Evolutionary conservation across 2,888 invertebrate species (phyloP).

Genomic region (Protonemura montana): DNA sequence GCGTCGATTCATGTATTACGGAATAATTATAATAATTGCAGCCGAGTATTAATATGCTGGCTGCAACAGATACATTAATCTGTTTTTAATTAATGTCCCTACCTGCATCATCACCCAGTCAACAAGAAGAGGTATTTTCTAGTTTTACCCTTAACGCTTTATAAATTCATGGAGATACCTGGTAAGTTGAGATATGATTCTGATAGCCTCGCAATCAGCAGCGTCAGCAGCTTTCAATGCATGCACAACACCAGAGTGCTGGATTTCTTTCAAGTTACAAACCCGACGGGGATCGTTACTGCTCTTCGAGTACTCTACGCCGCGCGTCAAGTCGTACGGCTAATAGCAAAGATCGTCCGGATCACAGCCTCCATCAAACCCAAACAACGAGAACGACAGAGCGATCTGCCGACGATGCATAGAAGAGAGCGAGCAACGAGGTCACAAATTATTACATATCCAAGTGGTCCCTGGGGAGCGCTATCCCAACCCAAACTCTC

Average conservation of each 20-base stretch:
- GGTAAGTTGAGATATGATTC: too few species aligned
- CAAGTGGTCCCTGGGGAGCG: constrained; percentile 32
- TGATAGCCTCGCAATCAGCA: background rate
- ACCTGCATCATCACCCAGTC: background rate
- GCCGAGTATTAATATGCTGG: background rate
- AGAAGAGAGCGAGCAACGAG: background rate
- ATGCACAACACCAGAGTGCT: background rate
- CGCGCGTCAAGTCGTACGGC: background rate
- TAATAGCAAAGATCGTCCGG: background rate
- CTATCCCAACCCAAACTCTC: background rate
- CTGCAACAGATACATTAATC: background rate
- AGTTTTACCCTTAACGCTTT: too few species aligned
- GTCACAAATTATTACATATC: constrained; percentile 36
- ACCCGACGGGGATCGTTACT: background rate
- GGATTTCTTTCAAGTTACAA: background rate
- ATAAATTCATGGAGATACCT: too few species aligned
- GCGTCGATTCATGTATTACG: background rate
- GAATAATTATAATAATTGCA: background rate
- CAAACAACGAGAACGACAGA: background rate
- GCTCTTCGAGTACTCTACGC: background rate
- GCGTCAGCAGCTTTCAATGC: background rate
- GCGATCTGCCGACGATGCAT: background rate
- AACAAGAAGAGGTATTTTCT: too few species aligned
- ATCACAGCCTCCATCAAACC: background rate
- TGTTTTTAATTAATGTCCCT: background rate